These are phyloP conservation scores for Cephalopterus ornatus DNA, from an alignment of 2,113 vertebrate genomes.

Conservation along the genomic window DNA sequence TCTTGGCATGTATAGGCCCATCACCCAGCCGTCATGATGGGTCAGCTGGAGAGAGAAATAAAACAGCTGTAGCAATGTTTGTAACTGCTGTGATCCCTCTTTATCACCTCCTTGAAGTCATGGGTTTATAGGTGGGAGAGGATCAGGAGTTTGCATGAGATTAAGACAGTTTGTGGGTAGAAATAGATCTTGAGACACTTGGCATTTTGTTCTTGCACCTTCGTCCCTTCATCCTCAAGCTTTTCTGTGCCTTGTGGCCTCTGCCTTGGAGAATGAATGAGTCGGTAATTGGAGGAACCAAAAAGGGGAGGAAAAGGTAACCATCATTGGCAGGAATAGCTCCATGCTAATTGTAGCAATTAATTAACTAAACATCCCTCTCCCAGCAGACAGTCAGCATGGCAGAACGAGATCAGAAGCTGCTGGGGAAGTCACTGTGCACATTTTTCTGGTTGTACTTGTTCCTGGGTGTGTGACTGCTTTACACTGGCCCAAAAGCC, in stretches of 20 bases:
- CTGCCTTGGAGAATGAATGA: not conserved
- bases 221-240: not conserved
- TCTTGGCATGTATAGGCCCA: not conserved
- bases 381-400: not conserved
- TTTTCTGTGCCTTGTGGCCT: not conserved
- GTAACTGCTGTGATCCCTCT: not conserved
- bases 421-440: not conserved
- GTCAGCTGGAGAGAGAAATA: not conserved
- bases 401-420: not conserved
- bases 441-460: constrained; percentile 5
- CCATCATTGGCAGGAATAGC: not conserved
- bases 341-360: constrained; percentile 40
- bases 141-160: not conserved
- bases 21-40: not conserved
- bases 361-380: constrained; percentile 22
- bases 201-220: not conserved
- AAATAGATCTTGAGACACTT: not conserved
- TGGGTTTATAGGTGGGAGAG: not conserved
- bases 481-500: not conserved
- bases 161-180: not conserved
- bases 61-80: not conserved
- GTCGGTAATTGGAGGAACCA: not conserved
- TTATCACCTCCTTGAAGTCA: not conserved
- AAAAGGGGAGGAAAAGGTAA: not conserved
- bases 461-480: not conserved